Evolutionary conservation across 2,888 invertebrate genomes (phyloP).

Genomic region (Coecobrya sp.): DNA sequence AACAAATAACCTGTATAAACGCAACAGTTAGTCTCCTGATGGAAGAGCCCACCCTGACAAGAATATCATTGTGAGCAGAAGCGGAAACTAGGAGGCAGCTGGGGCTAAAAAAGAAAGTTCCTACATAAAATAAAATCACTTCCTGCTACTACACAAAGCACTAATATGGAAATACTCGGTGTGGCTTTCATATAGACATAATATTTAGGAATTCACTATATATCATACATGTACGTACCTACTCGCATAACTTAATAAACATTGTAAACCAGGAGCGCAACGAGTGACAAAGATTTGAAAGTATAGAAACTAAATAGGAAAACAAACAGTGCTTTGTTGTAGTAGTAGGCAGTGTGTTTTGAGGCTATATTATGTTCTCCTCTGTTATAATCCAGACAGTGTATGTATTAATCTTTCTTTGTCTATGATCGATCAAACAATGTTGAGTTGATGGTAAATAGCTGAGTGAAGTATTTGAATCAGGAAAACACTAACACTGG

Average conservation of each 20-base stretch:
- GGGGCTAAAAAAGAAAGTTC: constrained; percentile 3
- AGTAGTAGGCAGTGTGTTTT: not conserved
- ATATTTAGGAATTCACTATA: too few relatives aligned
- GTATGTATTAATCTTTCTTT: not conserved
- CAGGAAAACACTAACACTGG: not conserved
- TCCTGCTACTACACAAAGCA: not conserved
- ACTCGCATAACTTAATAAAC: too few relatives aligned
- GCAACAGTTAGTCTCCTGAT: constrained; percentile 68
- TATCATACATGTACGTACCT: too few relatives aligned
- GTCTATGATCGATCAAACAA: constrained; percentile 51
- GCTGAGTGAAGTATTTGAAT: not conserved
- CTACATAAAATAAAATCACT: constrained; percentile 20
- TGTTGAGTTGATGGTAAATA: not conserved
- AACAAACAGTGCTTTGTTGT: not conserved
- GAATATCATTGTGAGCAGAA: constrained; percentile 56
- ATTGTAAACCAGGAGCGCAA: not conserved
- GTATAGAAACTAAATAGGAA: not conserved
- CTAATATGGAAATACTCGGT: not conserved
- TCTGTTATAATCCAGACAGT: not conserved
- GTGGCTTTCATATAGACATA: not conserved
- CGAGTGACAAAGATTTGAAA: not conserved
- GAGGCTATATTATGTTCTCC: not conserved
- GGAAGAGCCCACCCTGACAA: constrained; percentile 35
- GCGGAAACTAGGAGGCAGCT: constrained; percentile 21
- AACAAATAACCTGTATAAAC: constrained; percentile 50